These are phyloP conservation scores for Acanthosepion esculentum DNA, from an alignment of 2,888 invertebrate genomes.

Conservation along the genomic window DNA sequence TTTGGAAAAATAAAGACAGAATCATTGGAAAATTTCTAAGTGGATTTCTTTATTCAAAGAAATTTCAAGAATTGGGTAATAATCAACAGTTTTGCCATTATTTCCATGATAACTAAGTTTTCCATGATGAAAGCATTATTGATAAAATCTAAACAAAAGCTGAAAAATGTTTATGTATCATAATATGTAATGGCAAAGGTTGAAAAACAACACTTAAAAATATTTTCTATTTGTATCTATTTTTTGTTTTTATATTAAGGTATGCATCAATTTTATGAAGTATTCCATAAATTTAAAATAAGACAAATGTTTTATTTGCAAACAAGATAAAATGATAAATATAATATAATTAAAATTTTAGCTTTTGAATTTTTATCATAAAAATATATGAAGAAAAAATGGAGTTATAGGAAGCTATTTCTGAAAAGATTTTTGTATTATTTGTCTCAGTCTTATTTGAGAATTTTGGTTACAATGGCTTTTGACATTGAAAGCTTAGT, in stretches of 20 bases:
- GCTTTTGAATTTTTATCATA: no score
- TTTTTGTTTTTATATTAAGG: background rate
- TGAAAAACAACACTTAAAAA: background rate
- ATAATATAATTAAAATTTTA: no score
- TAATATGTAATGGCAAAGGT: background rate
- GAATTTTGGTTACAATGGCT: background rate
- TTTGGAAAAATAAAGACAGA: background rate
- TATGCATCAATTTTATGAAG: background rate
- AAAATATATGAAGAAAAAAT: background rate
- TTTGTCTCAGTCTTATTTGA: background rate
- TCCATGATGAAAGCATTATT: background rate
- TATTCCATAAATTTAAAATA: no score
- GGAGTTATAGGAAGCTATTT: background rate
- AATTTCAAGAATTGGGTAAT: background rate
- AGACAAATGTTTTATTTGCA: background rate
- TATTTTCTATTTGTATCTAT: background rate
- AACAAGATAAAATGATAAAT: background rate
- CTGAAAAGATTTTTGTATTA: background rate
- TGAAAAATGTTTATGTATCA: background rate
- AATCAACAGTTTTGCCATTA: background rate
- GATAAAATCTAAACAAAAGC: background rate
- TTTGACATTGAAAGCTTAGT: background rate
- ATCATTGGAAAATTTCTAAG: background rate
- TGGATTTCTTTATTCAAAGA: background rate
- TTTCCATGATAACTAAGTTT: background rate